A percentile compares a stretch with the other conserved stretches of the same genome.
Evolutionary conservation across 1,140 invertebrate species (phyloP).

Genomic region (Dendroctonus valens): DNA sequence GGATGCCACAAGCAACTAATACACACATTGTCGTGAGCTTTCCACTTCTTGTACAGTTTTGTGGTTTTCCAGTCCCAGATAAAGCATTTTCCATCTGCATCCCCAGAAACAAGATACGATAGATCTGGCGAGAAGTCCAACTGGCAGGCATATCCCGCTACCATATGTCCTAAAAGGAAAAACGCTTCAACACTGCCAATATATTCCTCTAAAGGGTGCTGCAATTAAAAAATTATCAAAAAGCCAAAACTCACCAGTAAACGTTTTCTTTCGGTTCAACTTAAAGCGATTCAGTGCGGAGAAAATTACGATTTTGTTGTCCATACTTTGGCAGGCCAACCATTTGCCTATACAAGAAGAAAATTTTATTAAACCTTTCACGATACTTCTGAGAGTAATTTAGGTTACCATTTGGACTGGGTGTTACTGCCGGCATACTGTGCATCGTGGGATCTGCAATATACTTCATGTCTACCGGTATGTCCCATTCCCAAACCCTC

Average conservation of each 20-base stretch:
- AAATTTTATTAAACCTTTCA: conserved; percentile 8
- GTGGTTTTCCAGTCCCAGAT: conserved; percentile 99
- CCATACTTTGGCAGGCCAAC: conserved; percentile 98
- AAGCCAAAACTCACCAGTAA: conserved; percentile 58
- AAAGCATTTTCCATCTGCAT: conserved; percentile 98
- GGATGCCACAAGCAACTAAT: conserved; percentile 96
- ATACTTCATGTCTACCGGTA: conserved; percentile 99
- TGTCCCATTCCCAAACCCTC: conserved; percentile 99
- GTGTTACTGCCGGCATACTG: conserved; percentile 95
- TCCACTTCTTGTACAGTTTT: conserved; percentile 97
- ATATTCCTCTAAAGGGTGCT: not conserved
- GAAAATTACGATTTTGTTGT: conserved; percentile 98
- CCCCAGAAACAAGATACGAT: conserved; percentile 98
- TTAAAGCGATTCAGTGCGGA: conserved; percentile 96
- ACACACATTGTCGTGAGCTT: conserved; percentile 97
- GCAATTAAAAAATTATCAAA: not conserved
- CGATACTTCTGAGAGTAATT: not conserved
- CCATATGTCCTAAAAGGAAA: conserved; percentile 83
- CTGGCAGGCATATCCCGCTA: conserved; percentile 96
- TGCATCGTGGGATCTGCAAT: conserved; percentile 99
- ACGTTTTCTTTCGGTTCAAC: conserved; percentile 96
- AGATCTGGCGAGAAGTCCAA: conserved; percentile 99
- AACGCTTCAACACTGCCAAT: not conserved
- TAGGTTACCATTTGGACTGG: conserved; percentile 80
- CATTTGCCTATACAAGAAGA: conserved; percentile 68